A percentile compares a stretch with the other conserved stretches of the same genome.
These are phyloP conservation scores for Clarias fuscus DNA, from an alignment of 2,797 vertebrate genomes.

Conservation along the genomic window DNA sequence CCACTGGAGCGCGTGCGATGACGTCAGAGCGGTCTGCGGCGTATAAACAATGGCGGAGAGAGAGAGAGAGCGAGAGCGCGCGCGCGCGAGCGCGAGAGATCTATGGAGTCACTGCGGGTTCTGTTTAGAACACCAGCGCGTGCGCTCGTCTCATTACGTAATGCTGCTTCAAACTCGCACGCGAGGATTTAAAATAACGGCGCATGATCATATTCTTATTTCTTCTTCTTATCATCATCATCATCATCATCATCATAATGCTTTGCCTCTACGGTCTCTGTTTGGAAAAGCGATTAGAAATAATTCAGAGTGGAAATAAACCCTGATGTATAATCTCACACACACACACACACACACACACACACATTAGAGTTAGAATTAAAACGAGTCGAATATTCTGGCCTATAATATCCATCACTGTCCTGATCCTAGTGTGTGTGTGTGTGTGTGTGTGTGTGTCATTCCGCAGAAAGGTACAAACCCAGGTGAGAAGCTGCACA, in stretches of 20 bases:
- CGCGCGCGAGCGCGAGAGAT: background rate
- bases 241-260: no score
- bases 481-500: background rate
- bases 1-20: background rate
- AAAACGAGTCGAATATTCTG: background rate
- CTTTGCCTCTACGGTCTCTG: background rate
- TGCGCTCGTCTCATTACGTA: background rate
- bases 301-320: background rate
- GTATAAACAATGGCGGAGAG: background rate
- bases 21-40: background rate
- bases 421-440: no score
- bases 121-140: background rate
- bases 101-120: background rate
- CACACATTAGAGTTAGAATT: background rate
- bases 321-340: background rate
- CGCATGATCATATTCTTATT: background rate
- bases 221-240: no score
- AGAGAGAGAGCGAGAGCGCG: no score
- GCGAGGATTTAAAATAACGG: background rate
- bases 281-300: background rate
- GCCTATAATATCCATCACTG: constrained; percentile 7
- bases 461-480: constrained; percentile 8
- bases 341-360: background rate
- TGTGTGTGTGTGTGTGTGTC: background rate
- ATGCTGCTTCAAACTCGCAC: background rate